Evolutionary conservation across 1,140 invertebrate genomes (phyloP), one percentile per base, ranked within the genome.

Genomic region (Drosophila saltans): DNA sequence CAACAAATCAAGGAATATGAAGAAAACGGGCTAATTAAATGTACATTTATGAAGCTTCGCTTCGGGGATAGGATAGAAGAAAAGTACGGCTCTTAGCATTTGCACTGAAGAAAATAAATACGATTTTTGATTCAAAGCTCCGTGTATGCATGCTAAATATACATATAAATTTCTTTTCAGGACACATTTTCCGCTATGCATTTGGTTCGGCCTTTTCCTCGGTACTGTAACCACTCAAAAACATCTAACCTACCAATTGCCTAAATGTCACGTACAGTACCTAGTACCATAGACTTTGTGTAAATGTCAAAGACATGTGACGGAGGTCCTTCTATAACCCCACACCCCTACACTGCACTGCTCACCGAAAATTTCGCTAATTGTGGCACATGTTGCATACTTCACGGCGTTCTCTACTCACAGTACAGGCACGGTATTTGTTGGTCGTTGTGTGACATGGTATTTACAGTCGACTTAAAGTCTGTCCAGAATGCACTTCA

Each of bases 31-130:
- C 83, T 86, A 86, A 88, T 88, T 88, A 88, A 80, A 88, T 88
- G 80, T 75, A 75, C 83, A 88, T 88, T 88, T 88, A 69, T 88
- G 55, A 64, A 77, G 80, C 80, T 88, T 88, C 84, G 41, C 68
- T 70, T 26, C 30, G 39, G 55, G 78, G 6, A 21, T 7, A 26
- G 5, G 11, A 33, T 10, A 4, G 57, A 43, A 58, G 24, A 57
- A 28, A 26, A 8, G 16, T 16, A 16, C 16, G 16, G 21, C n/a
- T 24, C 36, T 55, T 41, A 40, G 64, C 57, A 39, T 24, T 48
- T 43, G 41, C 70, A 74, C 62, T 43, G 61, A 1, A 5, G 3
- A 7, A 57, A 72, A 72, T 16, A 2, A 0, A 33, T 4, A 21
- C 5, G 3, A 6, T 61, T 1, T 61, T 0, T 11, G 2, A 6